Evolutionary conservation across 1,140 invertebrate genomes (phyloP), one percentile per base, ranked within the genome.

Genomic region (Bombus impatiens): DNA sequence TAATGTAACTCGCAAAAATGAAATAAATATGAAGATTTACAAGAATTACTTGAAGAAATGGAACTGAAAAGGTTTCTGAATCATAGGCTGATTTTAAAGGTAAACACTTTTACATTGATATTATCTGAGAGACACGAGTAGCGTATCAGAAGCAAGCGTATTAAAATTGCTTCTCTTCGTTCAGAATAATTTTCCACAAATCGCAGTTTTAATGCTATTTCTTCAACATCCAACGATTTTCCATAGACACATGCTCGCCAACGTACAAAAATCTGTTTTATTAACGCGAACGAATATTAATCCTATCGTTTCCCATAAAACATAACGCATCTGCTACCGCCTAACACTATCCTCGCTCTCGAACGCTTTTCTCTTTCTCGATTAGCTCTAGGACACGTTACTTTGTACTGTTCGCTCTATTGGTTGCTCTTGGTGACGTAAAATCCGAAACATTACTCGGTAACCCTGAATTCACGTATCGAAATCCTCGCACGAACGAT

Each of bases 351-450:
- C 68, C 18, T 81, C 57, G 44, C 71, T 82, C 71, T 76, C 25
- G 71, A 82, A 68, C 79, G 59, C 83, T 78, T 78, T 78, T 37
- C 76, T 15, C 28, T 78, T 72, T 62, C 68, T 42, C 25, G 37
- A 70, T 87, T 82, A 57, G 47, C 71, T 85, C 86, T 92, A 92
- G 89, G 91, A 91, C 90, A 89, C 88, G 90, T 93, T 89, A 86
- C 75, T 94, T 94, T 94, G 93, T 94, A 93, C 93, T 93, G 86
- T 94, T 93, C 90, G 91, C 91, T 92, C 94, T 93, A 94, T 88
- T 87, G 88, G 74, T 91, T 93, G 86, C 84, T 92, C 88, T 65
- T 84, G 88, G 86, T 78, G 81, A 85, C 71, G 76, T 90, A 88
- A 86, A 84, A 87, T 86, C 78, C 59, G 88, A 85, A 90, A 90